Conservation (phyloP, 2,113 vertebrate species). For the Bombycilla garrulus region DNA sequence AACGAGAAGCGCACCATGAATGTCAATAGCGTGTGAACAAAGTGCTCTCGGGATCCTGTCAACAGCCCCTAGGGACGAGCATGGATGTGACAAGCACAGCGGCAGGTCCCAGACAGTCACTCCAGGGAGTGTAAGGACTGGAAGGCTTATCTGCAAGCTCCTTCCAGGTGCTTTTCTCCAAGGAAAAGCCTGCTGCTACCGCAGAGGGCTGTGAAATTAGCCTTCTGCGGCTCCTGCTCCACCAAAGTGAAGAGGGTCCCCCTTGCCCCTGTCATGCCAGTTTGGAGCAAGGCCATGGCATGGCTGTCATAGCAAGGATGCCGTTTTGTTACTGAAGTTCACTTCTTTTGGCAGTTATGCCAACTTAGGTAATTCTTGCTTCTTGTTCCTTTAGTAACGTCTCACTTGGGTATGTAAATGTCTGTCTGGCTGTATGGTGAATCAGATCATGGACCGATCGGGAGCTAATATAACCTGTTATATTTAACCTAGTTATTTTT, state of each 20-base stretch:
- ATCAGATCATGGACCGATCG: not conserved
- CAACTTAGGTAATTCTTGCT: not conserved
- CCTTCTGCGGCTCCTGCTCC: not conserved
- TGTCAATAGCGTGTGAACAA: not conserved
- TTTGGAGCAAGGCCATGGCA: not conserved
- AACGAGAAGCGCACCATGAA: not conserved
- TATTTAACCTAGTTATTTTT: not conserved
- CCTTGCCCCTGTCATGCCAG: not conserved
- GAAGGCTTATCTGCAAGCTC: not conserved
- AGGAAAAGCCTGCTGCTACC: not conserved
- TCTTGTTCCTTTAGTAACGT: not conserved
- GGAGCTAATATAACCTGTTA: not conserved
- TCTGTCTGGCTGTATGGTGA: not conserved
- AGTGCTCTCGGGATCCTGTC: not conserved
- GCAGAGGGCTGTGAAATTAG: not conserved
- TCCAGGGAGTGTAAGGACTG: not conserved
- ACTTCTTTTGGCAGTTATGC: not conserved
- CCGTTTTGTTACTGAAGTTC: not conserved
- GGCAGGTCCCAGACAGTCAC: not conserved
- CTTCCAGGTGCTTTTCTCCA: not conserved
- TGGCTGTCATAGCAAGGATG: accelerated
- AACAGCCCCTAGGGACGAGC: not conserved
- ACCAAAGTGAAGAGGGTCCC: not conserved
- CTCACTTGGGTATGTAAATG: not conserved
- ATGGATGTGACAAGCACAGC: not conserved